Percentiles rank a stretch among this genome's conserved stretches.
phyloP scores from a whole-genome alignment of 64 coral and sea anemone genomes.

The Pocillopora verrucosa region DNA sequence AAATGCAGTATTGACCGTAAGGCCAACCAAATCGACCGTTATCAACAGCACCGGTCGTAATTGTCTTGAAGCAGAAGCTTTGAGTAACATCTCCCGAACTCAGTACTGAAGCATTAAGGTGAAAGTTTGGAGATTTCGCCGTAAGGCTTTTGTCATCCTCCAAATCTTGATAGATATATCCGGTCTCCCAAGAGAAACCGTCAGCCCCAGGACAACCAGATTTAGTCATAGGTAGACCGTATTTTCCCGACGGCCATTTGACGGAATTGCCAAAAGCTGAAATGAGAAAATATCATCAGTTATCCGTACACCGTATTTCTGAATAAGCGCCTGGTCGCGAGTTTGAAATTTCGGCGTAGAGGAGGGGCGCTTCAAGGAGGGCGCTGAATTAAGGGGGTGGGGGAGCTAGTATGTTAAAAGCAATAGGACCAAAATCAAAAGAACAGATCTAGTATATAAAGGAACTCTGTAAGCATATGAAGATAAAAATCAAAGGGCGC shows the following conservation, averaged over 20 bases:
- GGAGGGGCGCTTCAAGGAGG: too few species aligned
- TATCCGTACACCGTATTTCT: background rate
- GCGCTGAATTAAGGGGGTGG: too few species aligned
- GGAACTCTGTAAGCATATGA: too few species aligned
- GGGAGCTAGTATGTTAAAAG: too few species aligned
- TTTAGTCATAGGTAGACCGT: constrained; percentile 46
- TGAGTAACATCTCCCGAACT: constrained; percentile 30
- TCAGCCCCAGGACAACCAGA: constrained; percentile 40
- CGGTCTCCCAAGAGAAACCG: constrained; percentile 42
- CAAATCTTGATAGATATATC: constrained; percentile 40
- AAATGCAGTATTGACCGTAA: constrained; percentile 60
- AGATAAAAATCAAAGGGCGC: too few species aligned
- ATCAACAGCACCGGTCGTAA: background rate
- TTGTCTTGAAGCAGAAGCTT: constrained; percentile 67
- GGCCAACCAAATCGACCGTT: constrained; percentile 59
- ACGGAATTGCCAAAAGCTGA: background rate
- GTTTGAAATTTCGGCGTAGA: too few species aligned
- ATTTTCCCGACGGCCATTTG: constrained; percentile 43
- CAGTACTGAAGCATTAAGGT: constrained; percentile 11
- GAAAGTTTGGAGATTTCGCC: constrained; percentile 29
- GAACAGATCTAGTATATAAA: too few species aligned
- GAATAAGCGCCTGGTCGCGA: too few species aligned
- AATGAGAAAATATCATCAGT: background rate
- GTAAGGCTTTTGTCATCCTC: constrained; percentile 10
- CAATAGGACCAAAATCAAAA: too few species aligned